These are phyloP conservation scores for Euzetes globulus DNA, from an alignment of 2,888 invertebrate genomes.

Conservation along the genomic window DNA sequence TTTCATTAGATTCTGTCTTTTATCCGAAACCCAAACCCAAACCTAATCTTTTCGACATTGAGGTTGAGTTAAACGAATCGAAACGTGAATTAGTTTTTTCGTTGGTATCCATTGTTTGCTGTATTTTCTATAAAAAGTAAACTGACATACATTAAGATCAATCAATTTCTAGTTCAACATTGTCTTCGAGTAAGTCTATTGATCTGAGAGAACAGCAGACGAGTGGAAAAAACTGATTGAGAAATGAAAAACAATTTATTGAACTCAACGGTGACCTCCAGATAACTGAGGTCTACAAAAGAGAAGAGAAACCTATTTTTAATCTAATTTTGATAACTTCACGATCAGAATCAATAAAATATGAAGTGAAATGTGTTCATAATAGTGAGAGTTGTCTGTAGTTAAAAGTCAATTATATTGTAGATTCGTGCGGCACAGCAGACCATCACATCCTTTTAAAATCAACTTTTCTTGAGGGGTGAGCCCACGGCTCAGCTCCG, in stretches of 20 bases:
- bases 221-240: not conserved
- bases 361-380: not conserved
- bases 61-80: not conserved
- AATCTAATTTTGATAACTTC: not conserved
- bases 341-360: not conserved
- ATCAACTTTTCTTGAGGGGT: not conserved
- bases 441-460: constrained; percentile 10
- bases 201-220: not conserved
- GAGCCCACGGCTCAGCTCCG: not conserved
- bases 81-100: not conserved
- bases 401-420: not conserved
- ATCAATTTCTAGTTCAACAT: not conserved
- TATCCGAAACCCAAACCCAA: too few relatives aligned
- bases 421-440: constrained; percentile 5
- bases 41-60: not conserved
- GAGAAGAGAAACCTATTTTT: not conserved
- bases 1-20: too few relatives aligned
- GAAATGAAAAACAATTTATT: not conserved
- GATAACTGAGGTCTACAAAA: not conserved
- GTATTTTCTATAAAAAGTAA: not conserved
- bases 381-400: not conserved
- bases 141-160: not conserved
- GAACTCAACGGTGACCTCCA: not conserved
- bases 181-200: not conserved
- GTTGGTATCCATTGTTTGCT: not conserved